A percentile compares a stretch with the other conserved stretches of the same genome.
phyloP scores from a whole-genome alignment of 1,140 invertebrate species.

The Ectropis grisescens region DNA sequence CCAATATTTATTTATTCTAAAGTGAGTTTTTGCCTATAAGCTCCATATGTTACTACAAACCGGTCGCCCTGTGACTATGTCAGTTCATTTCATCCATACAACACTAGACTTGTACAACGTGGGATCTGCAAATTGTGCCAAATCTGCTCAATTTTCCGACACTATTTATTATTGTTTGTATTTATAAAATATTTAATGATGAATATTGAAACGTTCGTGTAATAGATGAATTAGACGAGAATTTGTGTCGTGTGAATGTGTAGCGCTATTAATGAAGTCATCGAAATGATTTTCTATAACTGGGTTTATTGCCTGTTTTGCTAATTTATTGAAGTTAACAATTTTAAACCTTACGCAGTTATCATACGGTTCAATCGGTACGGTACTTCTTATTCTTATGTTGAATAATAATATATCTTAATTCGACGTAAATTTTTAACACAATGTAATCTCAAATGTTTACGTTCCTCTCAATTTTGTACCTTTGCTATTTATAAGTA shows the following conservation, averaged over 20 bases:
- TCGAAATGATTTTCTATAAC: not conserved
- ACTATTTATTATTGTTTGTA: not conserved
- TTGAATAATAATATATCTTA: too few relatives aligned
- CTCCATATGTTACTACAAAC: too few relatives aligned
- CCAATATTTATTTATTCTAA: not conserved
- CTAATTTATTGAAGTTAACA: too few relatives aligned
- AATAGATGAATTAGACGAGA: conserved; percentile 7
- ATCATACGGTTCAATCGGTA: too few relatives aligned
- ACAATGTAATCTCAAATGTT: too few relatives aligned
- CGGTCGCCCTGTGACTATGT: too few relatives aligned
- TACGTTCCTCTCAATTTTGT: too few relatives aligned
- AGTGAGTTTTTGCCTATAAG: not conserved
- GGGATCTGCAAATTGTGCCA: conserved; percentile 22
- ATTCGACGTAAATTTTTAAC: too few relatives aligned
- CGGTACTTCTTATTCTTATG: too few relatives aligned
- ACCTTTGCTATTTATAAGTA: not conserved
- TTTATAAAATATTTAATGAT: conserved; percentile 4
- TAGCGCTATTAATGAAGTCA: not conserved
- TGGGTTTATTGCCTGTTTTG: not conserved
- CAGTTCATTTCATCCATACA: conserved; percentile 4
- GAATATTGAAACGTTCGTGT: conserved; percentile 5
- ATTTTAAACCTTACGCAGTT: too few relatives aligned
- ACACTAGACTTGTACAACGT: conserved; percentile 6
- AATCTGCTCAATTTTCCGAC: conserved; percentile 45
- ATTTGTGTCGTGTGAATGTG: conserved; percentile 4